Evolutionary conservation across 1,140 invertebrate species (phyloP), one percentile per base, ranked within the genome.

Genomic region (Drosophila sturtevanti): DNA sequence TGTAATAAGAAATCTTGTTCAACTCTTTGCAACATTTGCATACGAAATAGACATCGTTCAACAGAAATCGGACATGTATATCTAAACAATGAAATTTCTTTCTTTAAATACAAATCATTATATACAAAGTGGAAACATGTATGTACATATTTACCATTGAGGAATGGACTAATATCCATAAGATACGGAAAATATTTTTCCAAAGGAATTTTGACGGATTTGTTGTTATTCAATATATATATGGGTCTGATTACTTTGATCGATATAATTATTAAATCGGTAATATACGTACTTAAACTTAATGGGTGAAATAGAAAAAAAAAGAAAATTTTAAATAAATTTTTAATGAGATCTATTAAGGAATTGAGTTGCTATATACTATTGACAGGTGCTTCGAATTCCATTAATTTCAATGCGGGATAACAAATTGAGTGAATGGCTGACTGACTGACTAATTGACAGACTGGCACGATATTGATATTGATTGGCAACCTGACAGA

Each of bases 31-130:
- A 41, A 68, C 81, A 86, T 86, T 86, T 76, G 68, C 75, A 68
- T 70, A 68, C 59, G 60, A 86, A 82, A 86, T 86, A 82, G 79
- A 79, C 68, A 82, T 79, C 71, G 56, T 70, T 87, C 75, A 62
- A 69, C 24, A 16, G 18, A 70, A 76, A 76, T 77, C 60, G 58
- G 68, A 60, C 27, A 31, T 5, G 11, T 62, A 59, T 41, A 56
- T 48, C 27, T 31, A 31, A 1, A 31, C 22, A 24, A 4, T 24
- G 27, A 6, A 31, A 31, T 1, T 6, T 31, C 5, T 31, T 31
- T 31, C 27, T 31, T 31, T 31, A 31, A 6, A 31, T 31, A 31
- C 2, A 6, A 1, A 6, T 31, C 27, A 31, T 31, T 31, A 6
- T 31, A 4, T 31, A 31, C 6, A 31, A 6, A n/a, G n/a, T n/a